These are phyloP conservation scores for Parauchenoglanis punctatus DNA, from an alignment of 2,797 vertebrate genomes.

Conservation along the genomic window DNA sequence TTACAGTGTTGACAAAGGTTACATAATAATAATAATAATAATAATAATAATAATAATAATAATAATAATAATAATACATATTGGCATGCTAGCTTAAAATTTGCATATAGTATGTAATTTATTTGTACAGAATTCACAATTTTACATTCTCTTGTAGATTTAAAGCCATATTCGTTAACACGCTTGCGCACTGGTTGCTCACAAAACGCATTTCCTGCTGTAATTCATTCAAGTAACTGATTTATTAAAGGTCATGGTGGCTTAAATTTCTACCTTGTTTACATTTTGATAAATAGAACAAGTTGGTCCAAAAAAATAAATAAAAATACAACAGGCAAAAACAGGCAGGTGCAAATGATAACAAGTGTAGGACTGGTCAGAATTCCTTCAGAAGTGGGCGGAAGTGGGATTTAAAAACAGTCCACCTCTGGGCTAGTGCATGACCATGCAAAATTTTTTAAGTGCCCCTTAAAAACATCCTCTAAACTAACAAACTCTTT, in stretches of 20 bases:
- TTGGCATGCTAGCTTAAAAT: neutral
- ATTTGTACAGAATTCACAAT: neutral
- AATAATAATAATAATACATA: neutral
- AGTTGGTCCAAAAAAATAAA: neutral
- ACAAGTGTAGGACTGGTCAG: neutral
- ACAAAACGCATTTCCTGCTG: neutral
- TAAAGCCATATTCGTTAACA: neutral
- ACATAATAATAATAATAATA: neutral
- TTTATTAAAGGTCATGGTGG: neutral
- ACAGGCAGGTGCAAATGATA: neutral
- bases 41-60: constrained; percentile 6
- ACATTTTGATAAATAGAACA: neutral
- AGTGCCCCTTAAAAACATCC: neutral
- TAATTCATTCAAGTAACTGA: neutral
- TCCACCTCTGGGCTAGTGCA: neutral
- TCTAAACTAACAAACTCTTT: neutral
- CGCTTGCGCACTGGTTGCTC: neutral
- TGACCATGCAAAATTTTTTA: neutral
- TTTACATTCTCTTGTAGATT: neutral
- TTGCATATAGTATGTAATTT: neutral
- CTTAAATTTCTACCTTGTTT: neutral
- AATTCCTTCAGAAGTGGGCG: neutral
- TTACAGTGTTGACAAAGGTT: neutral
- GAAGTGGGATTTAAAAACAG: neutral
- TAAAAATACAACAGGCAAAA: neutral